Conservation (phyloP, 2,888 invertebrate species). For the Heliconius ethilla region DNA sequence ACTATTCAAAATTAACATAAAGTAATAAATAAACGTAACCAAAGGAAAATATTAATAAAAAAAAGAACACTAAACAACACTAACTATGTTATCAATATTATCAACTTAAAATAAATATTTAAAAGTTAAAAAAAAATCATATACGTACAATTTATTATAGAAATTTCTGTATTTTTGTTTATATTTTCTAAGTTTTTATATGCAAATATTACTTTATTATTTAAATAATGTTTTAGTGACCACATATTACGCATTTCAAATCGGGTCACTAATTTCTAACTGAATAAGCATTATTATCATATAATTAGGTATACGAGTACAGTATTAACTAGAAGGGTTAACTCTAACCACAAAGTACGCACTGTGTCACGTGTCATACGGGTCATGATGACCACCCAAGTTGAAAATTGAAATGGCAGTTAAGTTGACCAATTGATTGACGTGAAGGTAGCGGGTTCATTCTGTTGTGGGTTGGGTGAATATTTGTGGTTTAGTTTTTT, state of each 20-base stretch:
- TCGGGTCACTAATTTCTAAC: not conserved
- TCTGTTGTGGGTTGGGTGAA: not conserved
- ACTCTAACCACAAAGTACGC: not conserved
- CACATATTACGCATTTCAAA: not conserved
- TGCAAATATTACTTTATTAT: too few species aligned
- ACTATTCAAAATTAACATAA: too few species aligned
- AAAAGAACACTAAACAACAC: too few species aligned
- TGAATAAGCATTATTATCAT: not conserved
- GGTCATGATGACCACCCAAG: conserved; percentile 1
- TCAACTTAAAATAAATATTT: too few species aligned
- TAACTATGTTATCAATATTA: too few species aligned
- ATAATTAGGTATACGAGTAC: too few species aligned
- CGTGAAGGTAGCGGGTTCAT: not conserved
- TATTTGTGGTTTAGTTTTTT: not conserved
- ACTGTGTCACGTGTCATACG: not conserved
- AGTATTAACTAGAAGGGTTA: conserved; percentile 8
- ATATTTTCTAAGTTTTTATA: too few species aligned
- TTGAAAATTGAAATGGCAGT: not conserved
- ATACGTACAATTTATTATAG: too few species aligned
- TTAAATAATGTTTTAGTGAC: not conserved
- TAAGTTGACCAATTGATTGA: not conserved
- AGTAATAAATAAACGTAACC: too few species aligned
- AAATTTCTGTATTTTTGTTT: too few species aligned
- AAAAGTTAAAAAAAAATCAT: too few species aligned
- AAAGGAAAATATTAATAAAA: too few species aligned